These are phyloP conservation scores for Grallaria varia DNA, from an alignment of 2,113 vertebrate genomes.

Conservation along the genomic window DNA sequence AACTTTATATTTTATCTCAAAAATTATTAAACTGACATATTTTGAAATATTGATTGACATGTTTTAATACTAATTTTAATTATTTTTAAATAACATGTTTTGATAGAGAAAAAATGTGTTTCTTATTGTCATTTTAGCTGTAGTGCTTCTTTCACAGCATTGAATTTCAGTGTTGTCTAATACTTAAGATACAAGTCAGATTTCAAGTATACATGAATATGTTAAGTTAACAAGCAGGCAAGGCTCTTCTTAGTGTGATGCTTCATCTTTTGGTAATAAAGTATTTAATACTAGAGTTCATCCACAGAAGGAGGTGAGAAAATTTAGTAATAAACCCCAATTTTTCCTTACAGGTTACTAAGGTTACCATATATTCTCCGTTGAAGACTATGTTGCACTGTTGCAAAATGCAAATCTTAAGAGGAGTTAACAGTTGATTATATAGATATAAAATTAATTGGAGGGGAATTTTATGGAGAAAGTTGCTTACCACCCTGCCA, in stretches of 20 bases:
- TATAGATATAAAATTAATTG: not conserved
- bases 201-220: not conserved
- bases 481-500: not conserved
- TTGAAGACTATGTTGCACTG: not conserved
- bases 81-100: not conserved
- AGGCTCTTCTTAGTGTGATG: not conserved
- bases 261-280: not conserved
- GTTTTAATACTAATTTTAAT: not conserved
- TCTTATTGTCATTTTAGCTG: not conserved
- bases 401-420: not conserved
- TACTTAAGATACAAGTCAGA: not conserved
- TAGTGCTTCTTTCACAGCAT: not conserved
- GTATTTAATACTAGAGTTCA: not conserved
- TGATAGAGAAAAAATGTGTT: not conserved
- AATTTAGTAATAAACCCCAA: fast-evolving
- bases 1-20: not conserved
- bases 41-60: not conserved
- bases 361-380: not conserved
- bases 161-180: not conserved
- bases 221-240: not conserved
- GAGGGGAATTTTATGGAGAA: not conserved
- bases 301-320: not conserved
- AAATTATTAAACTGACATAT: not conserved
- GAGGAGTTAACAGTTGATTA: not conserved
- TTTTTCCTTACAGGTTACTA: not conserved